Conservation (phyloP, 1,140 invertebrate genomes). For the Saccostrea glomerata region DNA sequence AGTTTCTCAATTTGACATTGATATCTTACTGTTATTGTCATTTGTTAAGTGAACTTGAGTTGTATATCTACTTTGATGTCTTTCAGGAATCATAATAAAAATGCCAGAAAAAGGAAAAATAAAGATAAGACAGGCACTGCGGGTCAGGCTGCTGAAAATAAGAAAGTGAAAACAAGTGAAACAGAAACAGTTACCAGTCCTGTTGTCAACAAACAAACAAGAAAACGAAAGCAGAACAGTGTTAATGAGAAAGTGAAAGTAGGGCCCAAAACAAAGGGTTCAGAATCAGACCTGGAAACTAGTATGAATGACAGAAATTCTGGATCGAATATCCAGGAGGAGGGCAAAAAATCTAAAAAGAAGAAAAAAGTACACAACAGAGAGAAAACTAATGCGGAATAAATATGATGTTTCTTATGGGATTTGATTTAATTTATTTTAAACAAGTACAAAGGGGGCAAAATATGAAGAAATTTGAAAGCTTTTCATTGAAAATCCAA, state of each 20-base stretch:
- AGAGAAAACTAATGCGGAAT: not conserved
- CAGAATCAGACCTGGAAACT: not conserved
- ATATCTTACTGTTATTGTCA: too few relatives aligned
- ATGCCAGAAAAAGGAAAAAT: slow-evolving; percentile 16
- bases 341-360: not conserved
- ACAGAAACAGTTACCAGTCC: not conserved
- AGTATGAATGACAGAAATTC: not conserved
- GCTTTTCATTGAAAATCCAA: too few relatives aligned
- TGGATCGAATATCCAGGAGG: not conserved
- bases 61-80: not conserved
- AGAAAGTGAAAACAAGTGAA: not conserved
- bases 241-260: not conserved
- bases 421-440: too few relatives aligned
- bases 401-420: too few relatives aligned
- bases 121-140: not conserved
- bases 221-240: not conserved
- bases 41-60: too few relatives aligned
- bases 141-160: not conserved
- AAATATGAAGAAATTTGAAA: too few relatives aligned
- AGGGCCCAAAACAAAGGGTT: not conserved
- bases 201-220: not conserved
- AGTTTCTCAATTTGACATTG: not conserved
- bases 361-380: not conserved
- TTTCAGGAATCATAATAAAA: slow-evolving; percentile 8
- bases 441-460: too few relatives aligned